phyloP scores from a whole-genome alignment of 2,113 vertebrate genomes.

The human (Homo sapiens) region DNA sequence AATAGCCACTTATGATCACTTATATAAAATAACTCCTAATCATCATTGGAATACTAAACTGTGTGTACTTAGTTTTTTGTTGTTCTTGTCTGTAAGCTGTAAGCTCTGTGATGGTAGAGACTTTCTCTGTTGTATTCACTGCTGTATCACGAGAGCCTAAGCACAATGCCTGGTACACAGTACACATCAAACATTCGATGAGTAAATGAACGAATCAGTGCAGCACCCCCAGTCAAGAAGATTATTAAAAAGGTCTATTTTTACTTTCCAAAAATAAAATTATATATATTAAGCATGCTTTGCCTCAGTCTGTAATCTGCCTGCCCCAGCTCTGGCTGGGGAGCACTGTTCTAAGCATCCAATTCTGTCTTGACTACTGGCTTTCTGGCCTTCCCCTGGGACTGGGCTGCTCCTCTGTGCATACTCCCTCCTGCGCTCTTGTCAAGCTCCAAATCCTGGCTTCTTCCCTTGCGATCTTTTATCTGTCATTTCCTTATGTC shows the following conservation, averaged over 20 bases:
- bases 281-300: not conserved
- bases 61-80: not conserved
- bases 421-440: not conserved
- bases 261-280: constrained; percentile 42
- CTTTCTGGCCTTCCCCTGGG: constrained; percentile 3
- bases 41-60: constrained; percentile 18
- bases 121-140: constrained; percentile 6
- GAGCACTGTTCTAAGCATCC: not conserved
- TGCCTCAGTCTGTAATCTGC: not conserved
- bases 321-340: not conserved
- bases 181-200: not conserved
- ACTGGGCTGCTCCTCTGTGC: not conserved
- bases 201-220: not conserved
- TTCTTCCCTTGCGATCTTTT: not conserved
- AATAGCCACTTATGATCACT: not conserved
- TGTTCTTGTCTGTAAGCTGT: not conserved
- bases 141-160: not conserved
- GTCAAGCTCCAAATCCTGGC: not conserved
- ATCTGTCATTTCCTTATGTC: not conserved
- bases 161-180: not conserved
- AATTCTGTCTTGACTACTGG: not conserved
- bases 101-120: constrained; percentile 12
- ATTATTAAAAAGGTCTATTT: constrained; percentile 1
- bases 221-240: not conserved
- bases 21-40: constrained; percentile 1